Conservation (phyloP, 2,113 vertebrate species). For the Sinocyclocheilus rhinocerous region DNA sequence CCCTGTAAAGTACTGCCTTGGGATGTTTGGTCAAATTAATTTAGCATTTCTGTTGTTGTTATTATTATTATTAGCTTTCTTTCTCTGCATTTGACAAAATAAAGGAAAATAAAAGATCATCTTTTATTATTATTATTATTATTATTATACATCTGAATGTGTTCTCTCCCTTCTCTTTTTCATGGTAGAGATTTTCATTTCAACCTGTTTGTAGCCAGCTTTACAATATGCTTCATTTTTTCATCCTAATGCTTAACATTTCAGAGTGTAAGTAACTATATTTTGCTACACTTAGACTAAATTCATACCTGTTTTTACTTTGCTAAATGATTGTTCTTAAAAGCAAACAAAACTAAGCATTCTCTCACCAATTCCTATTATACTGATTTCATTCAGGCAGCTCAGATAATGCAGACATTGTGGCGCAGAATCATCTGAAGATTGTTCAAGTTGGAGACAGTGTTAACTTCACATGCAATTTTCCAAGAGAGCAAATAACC, state of each 20-base stretch:
- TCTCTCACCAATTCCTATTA: background rate
- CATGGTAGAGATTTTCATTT: background rate
- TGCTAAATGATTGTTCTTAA: background rate
- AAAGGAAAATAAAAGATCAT: no score
- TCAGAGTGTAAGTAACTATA: slow-evolving; percentile 1
- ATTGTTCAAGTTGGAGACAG: slow-evolving; percentile 25
- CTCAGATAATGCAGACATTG: background rate
- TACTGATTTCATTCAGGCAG: background rate
- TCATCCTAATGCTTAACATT: background rate
- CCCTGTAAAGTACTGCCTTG: background rate
- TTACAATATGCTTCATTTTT: background rate
- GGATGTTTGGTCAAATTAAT: no score
- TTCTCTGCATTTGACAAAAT: no score
- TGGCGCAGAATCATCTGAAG: slow-evolving; percentile 19
- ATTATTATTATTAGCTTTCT: no score
- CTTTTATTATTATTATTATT: background rate
- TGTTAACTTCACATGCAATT: background rate
- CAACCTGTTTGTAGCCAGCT: background rate
- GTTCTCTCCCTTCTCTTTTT: background rate
- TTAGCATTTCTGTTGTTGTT: background rate
- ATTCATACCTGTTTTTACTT: background rate
- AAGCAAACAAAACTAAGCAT: background rate
- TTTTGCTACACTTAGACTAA: background rate
- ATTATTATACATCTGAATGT: background rate
- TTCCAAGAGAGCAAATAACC: background rate